Evolutionary conservation across 2,797 vertebrate genomes (phyloP).

Genomic region (Gambelia wislizenii): DNA sequence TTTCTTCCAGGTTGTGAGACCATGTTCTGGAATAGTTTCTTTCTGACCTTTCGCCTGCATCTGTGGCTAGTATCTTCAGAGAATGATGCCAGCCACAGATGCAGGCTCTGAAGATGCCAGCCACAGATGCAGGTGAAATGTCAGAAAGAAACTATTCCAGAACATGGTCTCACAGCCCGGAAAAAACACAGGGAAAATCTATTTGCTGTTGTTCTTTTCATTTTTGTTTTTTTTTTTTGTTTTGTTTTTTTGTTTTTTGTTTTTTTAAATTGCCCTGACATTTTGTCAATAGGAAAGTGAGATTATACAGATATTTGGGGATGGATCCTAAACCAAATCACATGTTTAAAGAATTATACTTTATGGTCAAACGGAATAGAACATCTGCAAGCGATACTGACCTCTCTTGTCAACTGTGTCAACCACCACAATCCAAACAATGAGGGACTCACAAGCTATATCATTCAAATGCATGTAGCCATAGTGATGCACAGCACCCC

Average conservation of each 20-base stretch:
- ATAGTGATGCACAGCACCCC: neutral
- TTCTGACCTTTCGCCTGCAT: too few species aligned
- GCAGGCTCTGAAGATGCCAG: too few species aligned
- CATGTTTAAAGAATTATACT: slow-evolving; percentile 30
- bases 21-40: too few species aligned
- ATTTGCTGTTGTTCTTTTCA: too few species aligned
- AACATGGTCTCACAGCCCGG: too few species aligned
- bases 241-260: neutral
- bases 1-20: too few species aligned
- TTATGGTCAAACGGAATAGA: neutral
- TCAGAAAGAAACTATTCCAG: too few species aligned
- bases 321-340: slow-evolving; percentile 44
- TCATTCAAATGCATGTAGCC: slow-evolving; percentile 2
- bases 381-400: slow-evolving; percentile 2
- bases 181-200: too few species aligned
- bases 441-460: neutral
- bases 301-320: slow-evolving; percentile 30
- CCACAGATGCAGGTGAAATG: too few species aligned
- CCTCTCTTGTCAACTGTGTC: neutral
- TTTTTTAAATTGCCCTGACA: slow-evolving; percentile 14
- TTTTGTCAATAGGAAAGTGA: slow-evolving; percentile 31
- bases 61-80: too few species aligned
- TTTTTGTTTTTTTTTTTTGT: too few species aligned
- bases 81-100: too few species aligned
- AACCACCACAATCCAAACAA: slow-evolving; percentile 13